A percentile compares a stretch with the other conserved stretches of the same genome.
Conservation (phyloP, 2,113 vertebrate genomes). For the Sciurus niger region DNA sequence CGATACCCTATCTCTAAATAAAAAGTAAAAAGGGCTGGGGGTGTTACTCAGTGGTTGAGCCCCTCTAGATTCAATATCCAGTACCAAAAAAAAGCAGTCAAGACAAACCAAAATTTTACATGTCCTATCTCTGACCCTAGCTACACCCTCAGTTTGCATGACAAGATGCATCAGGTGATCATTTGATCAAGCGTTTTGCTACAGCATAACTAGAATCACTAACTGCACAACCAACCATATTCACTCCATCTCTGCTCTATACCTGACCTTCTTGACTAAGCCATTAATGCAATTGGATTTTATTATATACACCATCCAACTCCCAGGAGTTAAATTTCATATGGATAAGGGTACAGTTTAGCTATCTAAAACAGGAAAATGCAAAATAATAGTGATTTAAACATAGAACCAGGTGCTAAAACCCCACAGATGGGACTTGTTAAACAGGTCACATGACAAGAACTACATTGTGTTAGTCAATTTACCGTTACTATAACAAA, state of each 20-base stretch:
- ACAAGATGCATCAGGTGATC: not conserved
- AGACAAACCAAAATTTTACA: not conserved
- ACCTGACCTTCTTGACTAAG: not conserved
- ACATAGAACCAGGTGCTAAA: not conserved
- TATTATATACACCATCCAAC: not conserved
- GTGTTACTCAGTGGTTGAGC: too few species aligned
- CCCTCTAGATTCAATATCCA: too few species aligned
- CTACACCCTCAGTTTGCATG: not conserved
- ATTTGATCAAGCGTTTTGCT: not conserved
- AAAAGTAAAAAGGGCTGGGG: too few species aligned
- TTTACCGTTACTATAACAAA: not conserved
- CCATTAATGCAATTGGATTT: not conserved
- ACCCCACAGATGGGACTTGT: not conserved
- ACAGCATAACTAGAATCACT: not conserved
- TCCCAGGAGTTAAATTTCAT: not conserved
- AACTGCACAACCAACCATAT: not conserved
- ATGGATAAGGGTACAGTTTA: not conserved
- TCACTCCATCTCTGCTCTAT: not conserved
- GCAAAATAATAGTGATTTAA: slow-evolving; percentile 19
- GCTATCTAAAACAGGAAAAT: not conserved
- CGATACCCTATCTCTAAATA: too few species aligned
- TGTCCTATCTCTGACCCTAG: not conserved
- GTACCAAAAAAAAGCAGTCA: not conserved
- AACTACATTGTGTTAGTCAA: not conserved
- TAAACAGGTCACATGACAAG: not conserved